Evolutionary conservation across 23 tunicate species (phyloP).

Genomic region (Phallusia fumigata): DNA sequence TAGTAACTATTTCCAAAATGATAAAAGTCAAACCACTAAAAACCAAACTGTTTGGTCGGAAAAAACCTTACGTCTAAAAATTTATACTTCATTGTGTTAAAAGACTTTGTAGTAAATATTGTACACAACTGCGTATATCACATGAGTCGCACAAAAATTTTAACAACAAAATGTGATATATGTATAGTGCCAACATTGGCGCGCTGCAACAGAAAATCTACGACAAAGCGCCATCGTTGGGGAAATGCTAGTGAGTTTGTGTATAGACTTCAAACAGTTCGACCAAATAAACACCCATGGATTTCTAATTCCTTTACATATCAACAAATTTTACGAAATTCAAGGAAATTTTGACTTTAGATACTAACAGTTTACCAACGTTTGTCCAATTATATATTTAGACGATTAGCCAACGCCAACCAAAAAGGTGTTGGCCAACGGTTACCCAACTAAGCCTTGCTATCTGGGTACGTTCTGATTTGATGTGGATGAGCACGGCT

Average conservation of each 20-base stretch:
- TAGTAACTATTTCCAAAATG: constrained; percentile 5
- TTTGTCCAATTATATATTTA: constrained; percentile 12
- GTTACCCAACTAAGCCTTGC: constrained; percentile 16
- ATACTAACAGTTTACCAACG: constrained; percentile 5
- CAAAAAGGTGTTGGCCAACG: constrained; percentile 13
- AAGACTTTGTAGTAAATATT: background rate
- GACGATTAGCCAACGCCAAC: constrained; percentile 16
- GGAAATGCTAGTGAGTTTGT: constrained; percentile 8
- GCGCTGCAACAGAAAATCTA: background rate
- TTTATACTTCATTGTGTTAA: constrained; percentile 1
- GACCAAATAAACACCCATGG: background rate
- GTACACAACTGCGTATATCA: constrained; percentile 9
- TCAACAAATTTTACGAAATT: background rate
- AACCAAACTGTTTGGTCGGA: background rate
- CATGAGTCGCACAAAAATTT: background rate
- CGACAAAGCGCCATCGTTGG: constrained; percentile 14
- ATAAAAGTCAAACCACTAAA: background rate
- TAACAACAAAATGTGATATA: background rate
- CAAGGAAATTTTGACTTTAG: background rate
- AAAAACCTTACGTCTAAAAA: background rate
- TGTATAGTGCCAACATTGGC: constrained; percentile 5
- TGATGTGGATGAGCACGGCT: too few species aligned
- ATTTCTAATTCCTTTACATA: constrained; percentile 6
- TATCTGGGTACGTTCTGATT: too few species aligned
- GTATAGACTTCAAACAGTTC: background rate